These are phyloP conservation scores for Aplysia californica DNA, from an alignment of 1,140 invertebrate species.

Conservation along the genomic window DNA sequence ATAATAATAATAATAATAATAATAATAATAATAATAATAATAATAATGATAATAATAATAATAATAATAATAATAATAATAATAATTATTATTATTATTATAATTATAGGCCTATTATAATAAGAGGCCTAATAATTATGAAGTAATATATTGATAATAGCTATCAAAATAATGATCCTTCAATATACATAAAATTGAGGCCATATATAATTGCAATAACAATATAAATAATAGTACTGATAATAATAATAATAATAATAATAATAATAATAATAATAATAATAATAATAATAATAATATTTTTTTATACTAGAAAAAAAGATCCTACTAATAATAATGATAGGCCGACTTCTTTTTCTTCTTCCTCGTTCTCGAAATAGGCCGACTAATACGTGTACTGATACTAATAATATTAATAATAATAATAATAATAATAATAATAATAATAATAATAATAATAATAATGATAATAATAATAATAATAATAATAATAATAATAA, in stretches of 20 bases:
- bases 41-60: too few relatives aligned
- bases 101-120: too few relatives aligned
- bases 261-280: too few relatives aligned
- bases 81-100: too few relatives aligned
- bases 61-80: too few relatives aligned
- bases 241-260: too few relatives aligned
- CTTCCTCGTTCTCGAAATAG: too few relatives aligned
- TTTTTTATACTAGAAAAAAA: neutral
- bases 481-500: neutral
- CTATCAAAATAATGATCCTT: too few relatives aligned
- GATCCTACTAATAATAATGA: neutral
- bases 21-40: too few relatives aligned
- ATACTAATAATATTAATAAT: neutral
- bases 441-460: neutral
- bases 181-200: neutral
- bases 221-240: neutral
- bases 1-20: too few relatives aligned
- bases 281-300: neutral
- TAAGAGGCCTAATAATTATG: too few relatives aligned
- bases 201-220: neutral
- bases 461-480: neutral
- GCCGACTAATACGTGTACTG: neutral
- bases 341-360: neutral
- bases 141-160: too few relatives aligned
- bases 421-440: neutral